Percentiles rank a stretch among this genome's conserved stretches.
phyloP scores from a whole-genome alignment of 1,140 invertebrate species.

The Cylas formicarius region DNA sequence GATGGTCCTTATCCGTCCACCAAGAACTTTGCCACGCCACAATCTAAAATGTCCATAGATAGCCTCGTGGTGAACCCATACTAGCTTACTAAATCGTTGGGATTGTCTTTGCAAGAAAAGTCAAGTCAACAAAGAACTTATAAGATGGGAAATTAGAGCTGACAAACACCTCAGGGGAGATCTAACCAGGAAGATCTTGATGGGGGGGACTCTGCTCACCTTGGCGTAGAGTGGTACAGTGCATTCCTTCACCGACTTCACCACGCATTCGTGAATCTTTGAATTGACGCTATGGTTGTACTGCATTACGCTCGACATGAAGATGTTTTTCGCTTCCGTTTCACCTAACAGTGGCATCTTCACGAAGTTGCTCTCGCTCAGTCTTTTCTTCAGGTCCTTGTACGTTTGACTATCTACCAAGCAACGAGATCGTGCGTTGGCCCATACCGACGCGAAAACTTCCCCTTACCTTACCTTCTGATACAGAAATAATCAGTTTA shows the following conservation, averaged over 20 bases:
- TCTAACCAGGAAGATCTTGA: neutral
- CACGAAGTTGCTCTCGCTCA: constrained; percentile 39
- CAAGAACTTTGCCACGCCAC: constrained; percentile 60
- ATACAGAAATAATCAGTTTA: constrained; percentile 64
- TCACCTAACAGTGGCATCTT: constrained; percentile 46
- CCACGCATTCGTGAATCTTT: constrained; percentile 51
- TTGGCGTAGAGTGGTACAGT: constrained; percentile 61
- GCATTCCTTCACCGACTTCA: constrained; percentile 53
- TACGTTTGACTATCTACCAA: constrained; percentile 38
- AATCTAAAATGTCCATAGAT: constrained; percentile 41
- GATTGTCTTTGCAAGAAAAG: neutral
- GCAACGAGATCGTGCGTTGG: too few relatives aligned
- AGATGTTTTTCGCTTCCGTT: constrained; percentile 46
- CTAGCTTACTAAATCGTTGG: too few relatives aligned
- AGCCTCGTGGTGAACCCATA: too few relatives aligned
- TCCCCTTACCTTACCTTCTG: constrained; percentile 41
- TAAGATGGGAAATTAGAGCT: too few relatives aligned
- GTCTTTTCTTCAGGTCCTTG: constrained; percentile 41
- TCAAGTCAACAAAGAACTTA: too few relatives aligned
- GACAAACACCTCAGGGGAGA: too few relatives aligned
- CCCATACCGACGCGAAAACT: too few relatives aligned
- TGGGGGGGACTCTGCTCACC: constrained; percentile 43
- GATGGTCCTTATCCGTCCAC: constrained; percentile 46
- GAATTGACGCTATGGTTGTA: constrained; percentile 58
- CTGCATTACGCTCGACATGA: constrained; percentile 50